phyloP scores from a whole-genome alignment of 2,888 invertebrate genomes.

The Orchesellides sinensis region DNA sequence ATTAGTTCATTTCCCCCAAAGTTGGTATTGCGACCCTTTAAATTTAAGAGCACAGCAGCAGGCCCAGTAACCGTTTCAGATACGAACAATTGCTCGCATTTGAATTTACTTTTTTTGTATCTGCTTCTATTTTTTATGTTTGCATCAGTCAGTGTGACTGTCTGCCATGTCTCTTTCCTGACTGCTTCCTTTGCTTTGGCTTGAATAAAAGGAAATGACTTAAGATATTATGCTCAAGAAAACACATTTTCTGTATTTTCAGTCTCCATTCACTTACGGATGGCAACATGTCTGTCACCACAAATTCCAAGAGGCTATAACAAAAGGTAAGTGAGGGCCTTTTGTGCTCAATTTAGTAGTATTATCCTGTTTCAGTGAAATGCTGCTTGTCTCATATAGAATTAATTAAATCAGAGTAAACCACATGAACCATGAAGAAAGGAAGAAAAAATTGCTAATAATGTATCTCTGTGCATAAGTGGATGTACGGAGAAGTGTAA shows the following conservation, averaged over 20 bases:
- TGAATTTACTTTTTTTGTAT: not conserved
- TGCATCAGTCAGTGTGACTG: not conserved
- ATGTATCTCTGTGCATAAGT: no score
- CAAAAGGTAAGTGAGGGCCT: slow-evolving; percentile 72
- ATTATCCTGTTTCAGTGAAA: slow-evolving; percentile 1
- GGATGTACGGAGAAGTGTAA: no score
- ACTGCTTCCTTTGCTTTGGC: slow-evolving; percentile 1
- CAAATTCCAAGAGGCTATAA: slow-evolving; percentile 73
- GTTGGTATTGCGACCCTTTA: no score
- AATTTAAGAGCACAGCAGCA: no score
- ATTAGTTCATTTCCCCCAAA: no score
- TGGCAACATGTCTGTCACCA: slow-evolving; percentile 75
- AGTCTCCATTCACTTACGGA: slow-evolving; percentile 75
- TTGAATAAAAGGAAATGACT: not conserved
- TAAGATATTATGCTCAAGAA: not conserved
- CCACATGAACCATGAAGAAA: not conserved
- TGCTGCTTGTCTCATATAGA: not conserved
- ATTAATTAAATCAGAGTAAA: slow-evolving; percentile 1
- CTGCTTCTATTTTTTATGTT: not conserved
- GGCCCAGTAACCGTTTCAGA: no score
- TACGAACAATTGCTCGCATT: slow-evolving; percentile 16
- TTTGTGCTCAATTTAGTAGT: slow-evolving; percentile 25
- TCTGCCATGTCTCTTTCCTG: no score
- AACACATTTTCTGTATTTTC: slow-evolving; percentile 54
- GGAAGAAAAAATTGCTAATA: no score